These are phyloP conservation scores for Ennomos erosarius DNA, from an alignment of 2,888 invertebrate genomes.

Conservation along the genomic window DNA sequence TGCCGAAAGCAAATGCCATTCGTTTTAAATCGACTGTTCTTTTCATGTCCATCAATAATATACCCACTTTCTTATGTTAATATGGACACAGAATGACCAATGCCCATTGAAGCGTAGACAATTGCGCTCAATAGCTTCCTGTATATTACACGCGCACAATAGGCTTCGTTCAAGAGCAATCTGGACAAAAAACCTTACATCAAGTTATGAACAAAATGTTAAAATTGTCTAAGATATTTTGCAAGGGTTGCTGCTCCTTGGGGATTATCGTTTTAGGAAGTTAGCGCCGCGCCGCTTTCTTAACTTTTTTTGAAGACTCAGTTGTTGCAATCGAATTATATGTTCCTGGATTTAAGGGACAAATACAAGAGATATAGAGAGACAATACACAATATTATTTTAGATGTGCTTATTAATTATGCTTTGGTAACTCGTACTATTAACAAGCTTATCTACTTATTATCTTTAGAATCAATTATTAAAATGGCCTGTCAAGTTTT, in stretches of 20 bases:
- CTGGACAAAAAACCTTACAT: constrained; percentile 53
- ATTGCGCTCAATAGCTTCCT: constrained; percentile 76
- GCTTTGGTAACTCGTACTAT: background rate
- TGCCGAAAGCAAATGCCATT: constrained; percentile 26
- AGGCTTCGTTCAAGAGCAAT: constrained; percentile 63
- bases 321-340: constrained; percentile 51
- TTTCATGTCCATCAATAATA: constrained; percentile 40
- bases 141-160: constrained; percentile 70
- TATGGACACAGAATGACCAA: constrained; percentile 52
- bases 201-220: constrained; percentile 43
- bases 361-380: too few species aligned
- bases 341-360: constrained; percentile 6
- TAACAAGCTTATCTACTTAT: too few species aligned
- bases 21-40: constrained; percentile 36
- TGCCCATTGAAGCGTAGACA: constrained; percentile 65
- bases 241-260: constrained; percentile 62
- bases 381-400: background rate
- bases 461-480: too few species aligned
- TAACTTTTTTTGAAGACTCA: constrained; percentile 36
- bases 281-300: constrained; percentile 77
- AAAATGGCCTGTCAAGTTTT: too few species aligned
- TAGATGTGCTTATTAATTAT: background rate
- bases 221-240: constrained; percentile 30
- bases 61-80: constrained; percentile 57
- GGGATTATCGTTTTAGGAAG: constrained; percentile 70